phyloP scores from a whole-genome alignment of 1,140 invertebrate genomes.

The Probaryconus sp. region DNA sequence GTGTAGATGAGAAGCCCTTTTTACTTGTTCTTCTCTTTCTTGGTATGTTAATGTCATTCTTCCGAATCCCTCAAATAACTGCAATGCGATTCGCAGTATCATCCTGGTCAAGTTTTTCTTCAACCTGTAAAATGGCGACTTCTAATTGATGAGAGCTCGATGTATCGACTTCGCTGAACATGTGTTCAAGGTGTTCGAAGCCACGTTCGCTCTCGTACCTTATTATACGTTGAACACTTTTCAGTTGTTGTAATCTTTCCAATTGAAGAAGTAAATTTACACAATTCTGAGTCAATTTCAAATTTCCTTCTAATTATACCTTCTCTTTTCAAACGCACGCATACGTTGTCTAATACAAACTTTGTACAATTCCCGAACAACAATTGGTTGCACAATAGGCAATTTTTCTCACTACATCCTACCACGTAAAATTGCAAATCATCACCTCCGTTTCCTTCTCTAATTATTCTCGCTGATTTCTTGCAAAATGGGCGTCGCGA shows the following conservation, averaged over 20 bases:
- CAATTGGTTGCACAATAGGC: slow-evolving; percentile 33
- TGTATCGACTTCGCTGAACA: slow-evolving; percentile 61
- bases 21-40: slow-evolving; percentile 33
- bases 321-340: too few species aligned
- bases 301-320: too few species aligned
- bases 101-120: slow-evolving; percentile 69
- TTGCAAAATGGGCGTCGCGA: slow-evolving; percentile 28
- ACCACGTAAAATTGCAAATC: slow-evolving; percentile 37
- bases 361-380: too few species aligned
- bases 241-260: background rate
- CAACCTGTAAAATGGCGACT: slow-evolving; percentile 59
- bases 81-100: slow-evolving; percentile 66
- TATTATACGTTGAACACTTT: slow-evolving; percentile 10
- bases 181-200: slow-evolving; percentile 70
- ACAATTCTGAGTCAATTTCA: too few species aligned
- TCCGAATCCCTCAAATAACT: slow-evolving; percentile 62
- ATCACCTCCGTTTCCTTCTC: slow-evolving; percentile 4
- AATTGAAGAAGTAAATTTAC: too few species aligned
- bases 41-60: slow-evolving; percentile 74
- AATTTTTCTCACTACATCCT: slow-evolving; percentile 25
- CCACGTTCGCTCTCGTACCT: slow-evolving; percentile 38
- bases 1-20: slow-evolving; percentile 7
- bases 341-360: too few species aligned
- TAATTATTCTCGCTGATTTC: slow-evolving; percentile 25
- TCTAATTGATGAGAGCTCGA: slow-evolving; percentile 73